Conservation (phyloP, 2,113 vertebrate genomes). For the Hymenochirus boettgeri region DNA sequence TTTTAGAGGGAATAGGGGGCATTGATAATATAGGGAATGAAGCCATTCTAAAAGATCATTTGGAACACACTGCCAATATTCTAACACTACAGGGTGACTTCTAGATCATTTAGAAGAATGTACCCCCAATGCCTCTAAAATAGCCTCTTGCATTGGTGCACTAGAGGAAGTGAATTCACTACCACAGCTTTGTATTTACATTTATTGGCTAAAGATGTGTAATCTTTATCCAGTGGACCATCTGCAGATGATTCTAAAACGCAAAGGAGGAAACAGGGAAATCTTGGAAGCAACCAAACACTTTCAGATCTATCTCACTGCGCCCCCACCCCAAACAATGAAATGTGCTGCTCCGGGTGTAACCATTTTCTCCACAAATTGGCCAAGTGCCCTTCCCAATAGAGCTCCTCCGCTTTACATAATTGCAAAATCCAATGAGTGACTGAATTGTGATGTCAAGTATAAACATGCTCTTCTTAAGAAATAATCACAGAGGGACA, state of each 20-base stretch:
- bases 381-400: constrained; percentile 39
- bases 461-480: constrained; percentile 41
- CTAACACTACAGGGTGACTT: too few species aligned
- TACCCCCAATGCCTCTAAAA: too few species aligned
- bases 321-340: constrained; percentile 54
- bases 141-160: too few species aligned
- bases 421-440: constrained; percentile 46
- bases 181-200: too few species aligned
- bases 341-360: constrained; percentile 49
- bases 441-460: constrained; percentile 49
- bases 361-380: constrained; percentile 27
- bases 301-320: constrained; percentile 39
- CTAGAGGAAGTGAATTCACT: too few species aligned
- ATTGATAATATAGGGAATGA: too few species aligned
- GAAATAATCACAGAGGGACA: constrained; percentile 7
- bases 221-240: too few species aligned
- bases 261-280: constrained; percentile 62
- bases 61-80: too few species aligned
- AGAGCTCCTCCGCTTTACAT: constrained; percentile 36
- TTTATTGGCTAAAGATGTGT: too few species aligned
- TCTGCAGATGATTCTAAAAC: constrained; percentile 59
- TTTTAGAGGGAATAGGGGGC: too few species aligned
- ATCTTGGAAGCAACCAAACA: constrained; percentile 49
- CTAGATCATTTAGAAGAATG: too few species aligned
- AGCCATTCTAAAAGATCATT: too few species aligned